Conservation (phyloP, 1,140 invertebrate genomes). For the Halotydeus destructor region DNA sequence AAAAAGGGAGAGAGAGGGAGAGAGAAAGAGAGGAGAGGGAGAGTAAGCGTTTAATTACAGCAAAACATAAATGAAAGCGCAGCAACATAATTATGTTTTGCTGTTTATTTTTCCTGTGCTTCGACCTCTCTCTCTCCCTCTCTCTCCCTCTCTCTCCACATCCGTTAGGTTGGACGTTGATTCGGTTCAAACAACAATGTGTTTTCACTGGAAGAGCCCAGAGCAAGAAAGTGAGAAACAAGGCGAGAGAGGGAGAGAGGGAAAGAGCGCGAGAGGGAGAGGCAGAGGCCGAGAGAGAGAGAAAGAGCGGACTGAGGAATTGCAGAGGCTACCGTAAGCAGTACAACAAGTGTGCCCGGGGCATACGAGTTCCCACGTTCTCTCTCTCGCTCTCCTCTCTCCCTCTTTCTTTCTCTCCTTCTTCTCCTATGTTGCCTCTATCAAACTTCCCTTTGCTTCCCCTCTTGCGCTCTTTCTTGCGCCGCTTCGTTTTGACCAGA, state of each 20-base stretch:
- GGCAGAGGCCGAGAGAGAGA: background rate
- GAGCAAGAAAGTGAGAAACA: background rate
- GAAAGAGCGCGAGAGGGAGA: background rate
- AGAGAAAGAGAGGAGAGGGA: background rate
- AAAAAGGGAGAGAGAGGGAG: too few species aligned
- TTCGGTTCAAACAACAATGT: background rate
- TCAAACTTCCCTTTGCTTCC: background rate
- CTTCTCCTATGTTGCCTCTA: background rate
- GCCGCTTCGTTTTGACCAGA: background rate
- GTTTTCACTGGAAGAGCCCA: background rate
- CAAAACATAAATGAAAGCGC: background rate
- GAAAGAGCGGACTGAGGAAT: background rate
- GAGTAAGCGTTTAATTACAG: background rate
- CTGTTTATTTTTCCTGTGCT: background rate
- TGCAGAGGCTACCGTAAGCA: background rate
- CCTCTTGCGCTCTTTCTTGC: background rate
- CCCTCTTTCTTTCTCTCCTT: slow-evolving; percentile 1
- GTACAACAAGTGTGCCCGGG: background rate
- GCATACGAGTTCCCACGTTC: background rate
- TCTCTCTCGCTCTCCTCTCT: slow-evolving; percentile 1
- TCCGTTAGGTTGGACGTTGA: background rate
- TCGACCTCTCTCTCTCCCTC: background rate
- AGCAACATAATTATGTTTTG: background rate
- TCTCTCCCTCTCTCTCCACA: background rate
- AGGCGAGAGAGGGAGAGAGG: background rate